Base-by-base conservation (phyloP, 2,888 invertebrate species). In the Clivina fossor region DNA sequence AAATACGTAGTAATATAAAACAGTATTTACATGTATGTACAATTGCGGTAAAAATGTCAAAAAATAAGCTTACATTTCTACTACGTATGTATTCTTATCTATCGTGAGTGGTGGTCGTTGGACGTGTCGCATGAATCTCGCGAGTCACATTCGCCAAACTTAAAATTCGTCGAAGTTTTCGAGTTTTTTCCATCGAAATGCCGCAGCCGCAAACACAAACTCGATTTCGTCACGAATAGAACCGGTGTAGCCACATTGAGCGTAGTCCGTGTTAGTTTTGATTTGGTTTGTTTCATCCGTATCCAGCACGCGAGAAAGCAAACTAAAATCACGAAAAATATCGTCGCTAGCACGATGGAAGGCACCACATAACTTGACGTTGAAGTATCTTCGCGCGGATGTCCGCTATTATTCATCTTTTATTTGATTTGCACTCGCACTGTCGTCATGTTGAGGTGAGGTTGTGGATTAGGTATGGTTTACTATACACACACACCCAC, bases 221-320 rank as follows among this genome's bases (percentile, higher is more conserved):
- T 53, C 7, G 38, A 35, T 44, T 53, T 53, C 1, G 53, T 44
- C 16, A 53, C 53, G n/a, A 53, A 53, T 11, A 53, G 16, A 19
- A 53, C 44, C 9, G 53, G 53, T 4, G 53, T 53, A 13, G 7
- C 30, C 3, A 28, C 18, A 44, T 15, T 53, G 19, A 53, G 16
- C 22, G 53, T 35, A 9, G 32, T 37, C 37, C 44, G 38, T 11
- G n/a, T 8, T 26, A 44, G 26, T 37, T 41, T 35, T n/a, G 44
- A n/a, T 44, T 44, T 53, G n/a, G 22, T 2, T 4, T 9, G 26
- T 35, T 19, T 53, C 15, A 19, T 35, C 28, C 53, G 35, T 7
- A 53, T 35, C 43, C 53, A 53, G 24, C 43, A 20, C 18, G 18
- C 37, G 16, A 53, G n/a, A 15, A 53, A 53, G 19, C 44, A 44